Evolutionary conservation across 2,888 invertebrate species (phyloP).

Genomic region (Saturnia japonica): DNA sequence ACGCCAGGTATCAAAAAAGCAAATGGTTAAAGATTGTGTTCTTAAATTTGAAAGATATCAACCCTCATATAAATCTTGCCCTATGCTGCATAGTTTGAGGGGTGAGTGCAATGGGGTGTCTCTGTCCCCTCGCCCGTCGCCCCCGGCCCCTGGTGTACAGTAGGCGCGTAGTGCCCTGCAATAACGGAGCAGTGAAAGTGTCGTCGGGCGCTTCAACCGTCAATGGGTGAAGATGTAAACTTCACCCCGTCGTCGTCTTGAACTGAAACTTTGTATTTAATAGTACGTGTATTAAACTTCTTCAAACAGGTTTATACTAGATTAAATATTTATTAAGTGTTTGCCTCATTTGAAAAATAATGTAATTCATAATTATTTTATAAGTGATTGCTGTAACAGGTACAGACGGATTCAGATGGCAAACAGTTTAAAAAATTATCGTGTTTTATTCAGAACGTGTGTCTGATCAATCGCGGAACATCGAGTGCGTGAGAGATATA

Average conservation of each 20-base stretch:
- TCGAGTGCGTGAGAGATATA: constrained; percentile 46
- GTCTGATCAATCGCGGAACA: constrained; percentile 31
- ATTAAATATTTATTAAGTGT: constrained; percentile 16
- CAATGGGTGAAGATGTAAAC: constrained; percentile 80
- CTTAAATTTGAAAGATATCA: constrained; percentile 64
- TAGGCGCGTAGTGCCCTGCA: constrained; percentile 81
- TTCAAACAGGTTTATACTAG: constrained; percentile 44
- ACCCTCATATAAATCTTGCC: constrained; percentile 66
- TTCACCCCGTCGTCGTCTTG: constrained; percentile 73
- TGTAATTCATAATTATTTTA: background rate
- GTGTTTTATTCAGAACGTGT: background rate
- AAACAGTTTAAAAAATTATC: background rate
- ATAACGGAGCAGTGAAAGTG: constrained; percentile 82
- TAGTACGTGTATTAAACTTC: constrained; percentile 60
- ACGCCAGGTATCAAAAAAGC: constrained; percentile 8
- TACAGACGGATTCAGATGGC: background rate
- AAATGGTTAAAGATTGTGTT: constrained; percentile 43
- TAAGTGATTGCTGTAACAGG: background rate
- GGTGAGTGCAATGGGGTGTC: constrained; percentile 76
- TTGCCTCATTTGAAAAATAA: background rate
- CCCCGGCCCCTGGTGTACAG: constrained; percentile 66
- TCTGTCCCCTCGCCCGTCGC: constrained; percentile 47
- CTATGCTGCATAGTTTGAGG: constrained; percentile 62
- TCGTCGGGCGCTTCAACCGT: constrained; percentile 80
- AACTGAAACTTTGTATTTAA: constrained; percentile 73